Conservation (phyloP, 2,113 vertebrate species). For the Entelurus aequoreus region DNA sequence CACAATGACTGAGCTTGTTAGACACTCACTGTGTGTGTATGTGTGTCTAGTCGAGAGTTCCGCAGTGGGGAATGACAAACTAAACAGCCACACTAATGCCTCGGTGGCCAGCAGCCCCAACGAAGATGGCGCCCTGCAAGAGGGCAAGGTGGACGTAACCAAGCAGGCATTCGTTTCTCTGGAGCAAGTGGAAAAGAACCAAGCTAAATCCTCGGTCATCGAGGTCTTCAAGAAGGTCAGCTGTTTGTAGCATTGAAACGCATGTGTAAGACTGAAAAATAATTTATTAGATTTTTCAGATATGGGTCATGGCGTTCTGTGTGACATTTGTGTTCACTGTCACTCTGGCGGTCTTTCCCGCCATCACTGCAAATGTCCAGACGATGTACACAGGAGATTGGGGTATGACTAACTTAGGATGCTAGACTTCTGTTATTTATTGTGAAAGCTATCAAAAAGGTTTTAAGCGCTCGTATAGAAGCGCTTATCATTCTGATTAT, state of each 20-base stretch:
- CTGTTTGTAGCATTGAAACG: too few species aligned
- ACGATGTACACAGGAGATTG: slow-evolving; percentile 59
- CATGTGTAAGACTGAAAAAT: not conserved
- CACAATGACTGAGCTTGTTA: slow-evolving; percentile 50
- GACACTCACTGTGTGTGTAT: not conserved
- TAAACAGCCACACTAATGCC: slow-evolving; percentile 40
- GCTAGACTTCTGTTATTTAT: not conserved
- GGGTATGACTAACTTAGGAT: slow-evolving; percentile 57
- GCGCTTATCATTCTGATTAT: not conserved
- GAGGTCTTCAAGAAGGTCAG: slow-evolving; percentile 78
- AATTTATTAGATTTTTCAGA: slow-evolving; percentile 51
- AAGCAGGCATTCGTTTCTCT: slow-evolving; percentile 48
- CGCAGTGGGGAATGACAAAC: slow-evolving; percentile 34
- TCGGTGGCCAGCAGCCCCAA: not conserved
- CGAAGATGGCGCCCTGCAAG: not conserved
- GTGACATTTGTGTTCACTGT: slow-evolving; percentile 82
- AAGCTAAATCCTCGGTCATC: slow-evolving; percentile 61
- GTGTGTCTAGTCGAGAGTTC: slow-evolving; percentile 16
- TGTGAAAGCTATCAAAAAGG: not conserved
- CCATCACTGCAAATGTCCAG: slow-evolving; percentile 78
- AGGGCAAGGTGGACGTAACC: not conserved
- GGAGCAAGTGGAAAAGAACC: slow-evolving; percentile 32
- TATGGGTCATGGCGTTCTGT: slow-evolving; percentile 83
- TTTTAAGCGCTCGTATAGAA: not conserved
- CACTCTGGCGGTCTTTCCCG: slow-evolving; percentile 83